Evolutionary conservation across 2,888 invertebrate genomes (phyloP), one percentile per base, ranked within the genome.

Genomic region (Linnaemya vulpina): DNA sequence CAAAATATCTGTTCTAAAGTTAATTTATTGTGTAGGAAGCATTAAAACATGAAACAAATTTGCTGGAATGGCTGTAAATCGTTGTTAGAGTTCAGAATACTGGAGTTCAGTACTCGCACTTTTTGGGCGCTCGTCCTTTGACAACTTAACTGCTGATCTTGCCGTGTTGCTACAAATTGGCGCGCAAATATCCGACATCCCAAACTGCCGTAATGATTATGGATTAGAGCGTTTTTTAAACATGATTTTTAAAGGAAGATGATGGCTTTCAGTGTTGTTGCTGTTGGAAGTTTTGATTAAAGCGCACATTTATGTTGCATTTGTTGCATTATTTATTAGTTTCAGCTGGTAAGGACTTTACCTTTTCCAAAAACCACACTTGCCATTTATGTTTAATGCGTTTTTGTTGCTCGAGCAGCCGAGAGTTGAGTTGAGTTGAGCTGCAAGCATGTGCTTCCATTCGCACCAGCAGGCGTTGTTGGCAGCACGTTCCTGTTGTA

Each of bases 401-500:
- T 60, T 30, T 30, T 22, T 25, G 53, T 25, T 22, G 20, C 62
- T 46, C 7, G 35, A 53, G 17, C 38, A 53, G 17, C 38, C 20
- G 38, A 38, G 25, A 8, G 30, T 43, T 25, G 25, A 8, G 30
- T 43, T 25, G 25, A 40, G 67, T 51, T 55, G 25, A 38, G 30
- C 17, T 51, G 38, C 62, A 63, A 71, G 65, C 78, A 82, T 85
- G 85, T 85, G 85, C 82, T 78, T 78, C 67, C 53, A 75, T 85
- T 85, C 70, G 85, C 85, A 76, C 71, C 75, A 82, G 79, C 78
- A 82, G 82, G 78, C 85, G 85, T 82, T 79, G 78, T 85, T 79
- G 78, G 78, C 82, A 82, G 85, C 85, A 85, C 85, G 85, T 75
- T 81, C 82, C 78, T 85, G 75, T 73, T 85, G 75, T 82, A 71